A percentile compares a stretch with the other conserved stretches of the same genome.
These are phyloP conservation scores for Cheilosia urbana DNA, from an alignment of 2,888 invertebrate genomes.

Conservation along the genomic window DNA sequence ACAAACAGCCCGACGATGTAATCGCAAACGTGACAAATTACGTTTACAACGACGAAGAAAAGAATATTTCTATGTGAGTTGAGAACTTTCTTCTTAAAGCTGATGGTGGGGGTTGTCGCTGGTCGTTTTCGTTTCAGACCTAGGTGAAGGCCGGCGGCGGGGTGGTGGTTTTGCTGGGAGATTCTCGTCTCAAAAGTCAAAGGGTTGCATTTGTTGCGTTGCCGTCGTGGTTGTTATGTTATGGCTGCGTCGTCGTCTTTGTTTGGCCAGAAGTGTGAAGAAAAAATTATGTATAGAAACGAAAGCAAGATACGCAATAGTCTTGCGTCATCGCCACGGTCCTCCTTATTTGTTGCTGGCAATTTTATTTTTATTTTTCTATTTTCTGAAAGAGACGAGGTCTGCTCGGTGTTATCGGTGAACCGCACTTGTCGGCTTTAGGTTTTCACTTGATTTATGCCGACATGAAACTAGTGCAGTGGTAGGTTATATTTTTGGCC, in stretches of 20 bases:
- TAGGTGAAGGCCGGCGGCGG: conserved; percentile 2
- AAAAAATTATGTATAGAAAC: background rate
- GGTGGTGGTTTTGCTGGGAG: background rate
- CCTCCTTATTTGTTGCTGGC: conserved; percentile 22
- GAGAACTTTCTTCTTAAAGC: conserved; percentile 45
- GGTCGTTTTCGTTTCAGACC: background rate
- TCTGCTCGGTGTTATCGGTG: conserved; percentile 35
- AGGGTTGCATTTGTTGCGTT: conserved; percentile 55
- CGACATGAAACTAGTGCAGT: conserved; percentile 59
- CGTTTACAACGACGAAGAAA: conserved; percentile 25
- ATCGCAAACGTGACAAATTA: conserved; percentile 29
- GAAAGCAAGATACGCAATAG: conserved; percentile 46
- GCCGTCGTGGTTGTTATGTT: conserved; percentile 69
- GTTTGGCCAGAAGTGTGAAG: conserved; percentile 30
- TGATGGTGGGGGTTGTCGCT: background rate
- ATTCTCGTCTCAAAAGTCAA: conserved; percentile 17
- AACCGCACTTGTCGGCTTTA: conserved; percentile 58
- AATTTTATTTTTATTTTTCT: background rate
- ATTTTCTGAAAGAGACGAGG: conserved; percentile 17
- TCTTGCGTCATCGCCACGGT: conserved; percentile 67
- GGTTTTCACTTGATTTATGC: conserved; percentile 65
- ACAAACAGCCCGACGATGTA: conserved; percentile 38
- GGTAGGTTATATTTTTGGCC: conserved; percentile 4
- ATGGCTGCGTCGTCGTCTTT: conserved; percentile 65
- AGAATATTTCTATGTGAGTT: conserved; percentile 28